Base-by-base conservation (phyloP, 2,888 invertebrate genomes). In the Uloborus plumipes region DNA sequence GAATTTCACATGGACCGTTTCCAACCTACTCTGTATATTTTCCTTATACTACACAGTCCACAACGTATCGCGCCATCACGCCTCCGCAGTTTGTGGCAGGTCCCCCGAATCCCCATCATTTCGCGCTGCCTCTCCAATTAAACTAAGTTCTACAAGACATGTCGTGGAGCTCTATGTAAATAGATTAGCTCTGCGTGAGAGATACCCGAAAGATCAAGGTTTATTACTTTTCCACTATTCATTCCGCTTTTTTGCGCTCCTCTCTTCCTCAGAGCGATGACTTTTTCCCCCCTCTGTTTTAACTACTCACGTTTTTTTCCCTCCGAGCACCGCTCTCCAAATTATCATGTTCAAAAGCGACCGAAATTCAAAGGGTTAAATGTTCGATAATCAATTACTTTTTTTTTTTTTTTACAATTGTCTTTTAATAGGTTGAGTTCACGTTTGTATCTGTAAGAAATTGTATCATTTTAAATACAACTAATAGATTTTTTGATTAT, bases 151-250 rank as follows among this genome's bases (percentile, higher is more conserved):
- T 71, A 65, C 71, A 78, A 65, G 77, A 55, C 65, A 71, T 71
- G 71, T 18, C 47, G 64, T 53, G 67, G 51, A 61, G 69, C 65
- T 71, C 64, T 59, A 71, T 78, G 71, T 71, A 78, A 78, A 78
- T 78, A 78, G 71, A 78, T 78, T 78, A 78, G 64, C 65, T 58
- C 65, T 65, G 71, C 55, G 58, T 39, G 64, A 55, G 55, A 50
- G 65, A 78, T 70, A 64, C 64, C 62, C n/a, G 13, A 78, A 58
- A 71, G 65, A 78, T 71, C 77, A 78, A 71, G 18, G 77, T 71
- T 78, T 78, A 78, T 78, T 78, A 71, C 77, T 62, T 78, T 78
- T 76, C 71, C 70, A 9, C 71, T 22, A 64, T 77, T 64, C 51
- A 18, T 64, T 58, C 13, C 49, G 15, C 9, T n/a, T 73, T 64